These are phyloP conservation scores for Ectropis crepuscularia DNA, from an alignment of 2,888 invertebrate genomes.

Conservation along the genomic window DNA sequence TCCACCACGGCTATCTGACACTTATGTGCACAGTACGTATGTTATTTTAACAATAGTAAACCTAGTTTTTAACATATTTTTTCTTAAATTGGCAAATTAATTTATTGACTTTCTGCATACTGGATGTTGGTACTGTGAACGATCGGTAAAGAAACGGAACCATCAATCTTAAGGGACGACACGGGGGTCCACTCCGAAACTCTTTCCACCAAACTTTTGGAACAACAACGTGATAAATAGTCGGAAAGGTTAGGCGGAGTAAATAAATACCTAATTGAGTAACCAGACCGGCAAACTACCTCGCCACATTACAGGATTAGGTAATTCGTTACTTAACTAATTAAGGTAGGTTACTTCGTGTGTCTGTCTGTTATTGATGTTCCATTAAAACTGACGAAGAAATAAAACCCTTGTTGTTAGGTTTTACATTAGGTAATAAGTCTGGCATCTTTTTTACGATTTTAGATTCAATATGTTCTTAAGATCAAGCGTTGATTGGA, in stretches of 20 bases:
- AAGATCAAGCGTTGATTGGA: too few species aligned
- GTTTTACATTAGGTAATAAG: not conserved
- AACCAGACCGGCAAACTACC: constrained; percentile 43
- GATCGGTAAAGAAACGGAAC: constrained; percentile 41
- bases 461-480: too few species aligned
- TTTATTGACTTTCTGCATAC: not conserved
- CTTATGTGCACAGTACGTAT: too few species aligned
- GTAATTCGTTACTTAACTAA: constrained; percentile 42
- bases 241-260: constrained; percentile 58
- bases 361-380: constrained; percentile 17
- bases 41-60: too few species aligned
- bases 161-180: constrained; percentile 77
- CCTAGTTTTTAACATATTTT: not conserved
- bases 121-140: not conserved
- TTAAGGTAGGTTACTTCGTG: constrained; percentile 24
- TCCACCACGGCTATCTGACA: too few species aligned
- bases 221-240: constrained; percentile 75
- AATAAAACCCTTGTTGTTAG: not conserved
- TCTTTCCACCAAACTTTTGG: constrained; percentile 75
- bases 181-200: constrained; percentile 74
- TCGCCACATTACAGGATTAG: constrained; percentile 43
- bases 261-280: constrained; percentile 50
- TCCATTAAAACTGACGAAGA: not conserved
- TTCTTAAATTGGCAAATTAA: not conserved
- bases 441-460: too few species aligned